Evolutionary conservation across 2,113 vertebrate genomes (phyloP), one percentile per base, ranked within the genome.

Genomic region (Nestor notabilis): DNA sequence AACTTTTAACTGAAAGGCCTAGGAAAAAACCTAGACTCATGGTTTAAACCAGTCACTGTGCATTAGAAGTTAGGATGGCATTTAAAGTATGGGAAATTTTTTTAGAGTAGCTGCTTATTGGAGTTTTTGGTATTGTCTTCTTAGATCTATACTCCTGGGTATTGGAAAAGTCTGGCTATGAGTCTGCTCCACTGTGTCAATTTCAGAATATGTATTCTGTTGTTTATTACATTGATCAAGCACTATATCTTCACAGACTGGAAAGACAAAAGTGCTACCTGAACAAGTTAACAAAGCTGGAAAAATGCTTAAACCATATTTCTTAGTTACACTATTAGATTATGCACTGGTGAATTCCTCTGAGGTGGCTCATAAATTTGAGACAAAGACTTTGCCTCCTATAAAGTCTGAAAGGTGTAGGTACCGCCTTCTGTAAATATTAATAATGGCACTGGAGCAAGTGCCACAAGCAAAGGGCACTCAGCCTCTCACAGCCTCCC

Each of bases 331-430:
- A 19, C 10, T 28, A 7, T 41, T 33, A 88, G 75, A 49, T 77
- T 83, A 41, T 17, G 31, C 44, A 52, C n/a, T 29, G 29, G 39
- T 66, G 68, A 94, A 95, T 95, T 97, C 85, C 72, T 89, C 72
- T 70, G 68, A 88, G 43, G 47, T 64, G 55, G 76, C 75, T 96
- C 88, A 83, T 80, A 87, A 92, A 86, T 93, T 88, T 83, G 31
- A 95, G 61, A 75, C 82, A 93, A 94, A 96, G 95, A 96, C 96
- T 96, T 94, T 96, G 93, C 41, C 92, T 95, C 93, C 96, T 71
- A 75, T 94, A 96, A 95, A 93, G 33, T 52, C 61, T 72, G 81
- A 82, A 85, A 94, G 33, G 21, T 71, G 47, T n/a, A 92, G 90
- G 88, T 93, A 50, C 75, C 80, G 39, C 95, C 96, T 88, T 97